These are phyloP conservation scores for Accipiter fasciatus DNA, from an alignment of 2,797 vertebrate genomes.

Conservation along the genomic window DNA sequence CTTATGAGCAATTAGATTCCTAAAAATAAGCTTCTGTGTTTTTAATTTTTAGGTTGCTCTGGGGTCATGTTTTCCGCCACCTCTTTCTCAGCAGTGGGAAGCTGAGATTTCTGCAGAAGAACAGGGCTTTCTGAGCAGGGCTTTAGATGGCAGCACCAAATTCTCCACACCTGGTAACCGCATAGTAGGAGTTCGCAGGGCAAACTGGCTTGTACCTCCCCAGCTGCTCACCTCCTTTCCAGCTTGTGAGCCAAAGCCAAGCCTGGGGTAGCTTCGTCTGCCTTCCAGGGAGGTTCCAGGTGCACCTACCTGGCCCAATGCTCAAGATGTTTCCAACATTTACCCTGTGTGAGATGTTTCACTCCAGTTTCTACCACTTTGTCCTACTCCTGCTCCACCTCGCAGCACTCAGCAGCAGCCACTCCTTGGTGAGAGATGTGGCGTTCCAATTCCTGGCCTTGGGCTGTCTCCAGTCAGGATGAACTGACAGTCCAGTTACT, in stretches of 20 bases:
- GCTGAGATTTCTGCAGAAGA: neutral
- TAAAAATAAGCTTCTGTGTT: neutral
- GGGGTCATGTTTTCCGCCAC: neutral
- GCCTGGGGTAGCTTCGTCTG: neutral
- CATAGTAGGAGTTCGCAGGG: neutral
- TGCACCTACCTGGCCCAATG: rapidly evolving
- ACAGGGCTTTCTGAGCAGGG: neutral
- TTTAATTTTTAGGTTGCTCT: neutral
- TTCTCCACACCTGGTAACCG: neutral
- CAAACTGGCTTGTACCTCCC: neutral
- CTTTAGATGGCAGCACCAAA: neutral
- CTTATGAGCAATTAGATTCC: neutral
- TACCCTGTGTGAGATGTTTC: neutral
- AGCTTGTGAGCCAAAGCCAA: neutral
- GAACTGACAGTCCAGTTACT: neutral
- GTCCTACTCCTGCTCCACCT: neutral
- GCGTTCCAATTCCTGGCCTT: neutral
- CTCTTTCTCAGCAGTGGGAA: neutral
- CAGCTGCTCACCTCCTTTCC: neutral
- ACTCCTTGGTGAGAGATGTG: rapidly evolving
- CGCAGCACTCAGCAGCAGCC: rapidly evolving
- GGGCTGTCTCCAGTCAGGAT: neutral
- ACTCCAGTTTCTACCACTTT: neutral
- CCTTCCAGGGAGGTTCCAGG: neutral
- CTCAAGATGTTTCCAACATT: neutral